phyloP scores from a whole-genome alignment of 2,113 vertebrate species.

The Mugil cephalus region DNA sequence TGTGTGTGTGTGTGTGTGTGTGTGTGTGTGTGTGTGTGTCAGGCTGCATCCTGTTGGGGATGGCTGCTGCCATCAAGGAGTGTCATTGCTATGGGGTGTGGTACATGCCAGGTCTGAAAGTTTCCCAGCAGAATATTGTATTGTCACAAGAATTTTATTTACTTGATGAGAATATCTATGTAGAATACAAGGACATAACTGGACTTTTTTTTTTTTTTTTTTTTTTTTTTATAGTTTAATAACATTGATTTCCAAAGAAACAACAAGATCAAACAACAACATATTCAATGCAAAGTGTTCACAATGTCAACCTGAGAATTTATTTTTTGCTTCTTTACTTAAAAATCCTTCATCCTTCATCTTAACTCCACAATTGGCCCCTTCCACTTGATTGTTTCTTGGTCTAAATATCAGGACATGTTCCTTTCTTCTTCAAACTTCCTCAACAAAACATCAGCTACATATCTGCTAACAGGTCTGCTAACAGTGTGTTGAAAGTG shows the following conservation, averaged over 20 bases:
- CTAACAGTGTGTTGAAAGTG: slow-evolving; percentile 23
- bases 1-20: no score
- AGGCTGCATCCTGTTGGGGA: no score
- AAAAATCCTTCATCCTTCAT: background rate
- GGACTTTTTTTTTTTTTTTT: no score
- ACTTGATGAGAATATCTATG: no score
- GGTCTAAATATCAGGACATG: background rate
- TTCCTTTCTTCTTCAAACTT: background rate
- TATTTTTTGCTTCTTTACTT: slow-evolving; percentile 18
- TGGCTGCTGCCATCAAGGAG: no score
- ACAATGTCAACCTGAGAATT: slow-evolving; percentile 66
- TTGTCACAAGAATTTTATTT: no score
- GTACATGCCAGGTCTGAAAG: no score
- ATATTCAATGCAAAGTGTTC: slow-evolving; percentile 20
- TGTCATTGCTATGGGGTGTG: no score
- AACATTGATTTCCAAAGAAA: slow-evolving; percentile 39
- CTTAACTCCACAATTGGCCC: background rate
- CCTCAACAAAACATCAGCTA: slow-evolving; percentile 21
- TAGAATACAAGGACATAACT: no score
- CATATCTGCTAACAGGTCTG: slow-evolving; percentile 15
- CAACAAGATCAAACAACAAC: slow-evolving; percentile 23
- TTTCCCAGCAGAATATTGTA: no score
- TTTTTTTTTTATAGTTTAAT: slow-evolving; percentile 43
- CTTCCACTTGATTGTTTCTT: background rate
- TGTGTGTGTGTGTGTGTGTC: no score